These are phyloP conservation scores for Gasteruption jaculator DNA, from an alignment of 2,888 invertebrate genomes.

Conservation along the genomic window DNA sequence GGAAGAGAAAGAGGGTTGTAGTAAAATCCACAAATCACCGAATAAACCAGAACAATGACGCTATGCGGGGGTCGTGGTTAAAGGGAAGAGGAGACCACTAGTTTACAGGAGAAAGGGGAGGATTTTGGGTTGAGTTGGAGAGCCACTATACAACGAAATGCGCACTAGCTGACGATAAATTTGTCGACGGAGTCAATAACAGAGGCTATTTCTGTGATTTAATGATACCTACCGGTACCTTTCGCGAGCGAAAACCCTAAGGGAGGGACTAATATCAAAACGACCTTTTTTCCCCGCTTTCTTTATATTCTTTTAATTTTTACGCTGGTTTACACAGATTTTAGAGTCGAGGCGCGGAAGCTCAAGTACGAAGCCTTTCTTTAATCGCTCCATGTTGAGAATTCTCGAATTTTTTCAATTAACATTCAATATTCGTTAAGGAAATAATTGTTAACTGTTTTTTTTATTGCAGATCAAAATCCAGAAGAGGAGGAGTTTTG, in stretches of 20 bases:
- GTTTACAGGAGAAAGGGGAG: constrained; percentile 28
- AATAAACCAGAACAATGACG: constrained; percentile 51
- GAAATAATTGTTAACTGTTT: too few species aligned
- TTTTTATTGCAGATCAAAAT: too few species aligned
- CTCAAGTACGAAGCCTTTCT: constrained; percentile 3
- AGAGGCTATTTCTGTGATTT: constrained; percentile 51
- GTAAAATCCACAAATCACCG: constrained; percentile 51
- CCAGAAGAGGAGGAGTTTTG: too few species aligned
- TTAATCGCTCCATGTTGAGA: too few species aligned
- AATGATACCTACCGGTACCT: constrained; percentile 47
- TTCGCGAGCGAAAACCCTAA: constrained; percentile 22
- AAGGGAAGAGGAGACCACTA: constrained; percentile 26
- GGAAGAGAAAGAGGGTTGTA: constrained; percentile 25
- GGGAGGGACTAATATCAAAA: too few species aligned
- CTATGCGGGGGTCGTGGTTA: constrained; percentile 20
- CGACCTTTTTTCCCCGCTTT: too few species aligned
- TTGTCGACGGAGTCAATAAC: constrained; percentile 51
- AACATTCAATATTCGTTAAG: too few species aligned
- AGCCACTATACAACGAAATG: constrained; percentile 38
- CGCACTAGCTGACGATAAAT: constrained; percentile 47
- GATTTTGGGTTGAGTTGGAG: constrained; percentile 29
- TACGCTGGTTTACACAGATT: too few species aligned
- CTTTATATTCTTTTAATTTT: too few species aligned
- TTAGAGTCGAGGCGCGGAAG: too few species aligned
- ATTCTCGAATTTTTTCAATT: too few species aligned